These are phyloP conservation scores for Diglossa cyanea DNA, from an alignment of 2,797 vertebrate species.

Conservation along the genomic window DNA sequence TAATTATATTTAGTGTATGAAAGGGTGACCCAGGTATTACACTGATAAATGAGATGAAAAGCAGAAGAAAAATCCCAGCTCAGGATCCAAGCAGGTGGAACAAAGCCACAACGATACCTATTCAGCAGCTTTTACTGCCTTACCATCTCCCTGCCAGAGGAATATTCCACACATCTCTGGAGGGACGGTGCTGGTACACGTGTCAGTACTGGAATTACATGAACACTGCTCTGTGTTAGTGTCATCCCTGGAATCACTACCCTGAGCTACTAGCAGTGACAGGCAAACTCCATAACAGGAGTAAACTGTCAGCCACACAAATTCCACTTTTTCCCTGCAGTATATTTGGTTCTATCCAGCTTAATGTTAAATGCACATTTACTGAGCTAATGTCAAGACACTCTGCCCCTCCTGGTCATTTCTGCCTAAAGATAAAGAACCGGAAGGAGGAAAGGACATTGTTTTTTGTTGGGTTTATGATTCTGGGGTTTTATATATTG, in stretches of 20 bases:
- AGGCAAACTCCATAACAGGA: background rate
- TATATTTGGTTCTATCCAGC: background rate
- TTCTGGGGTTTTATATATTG: background rate
- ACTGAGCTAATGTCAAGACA: background rate
- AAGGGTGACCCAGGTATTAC: constrained; percentile 2
- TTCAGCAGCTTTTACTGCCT: background rate
- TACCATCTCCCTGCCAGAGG: background rate
- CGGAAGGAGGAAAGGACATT: background rate
- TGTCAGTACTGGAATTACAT: background rate
- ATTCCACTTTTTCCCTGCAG: background rate
- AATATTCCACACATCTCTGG: background rate
- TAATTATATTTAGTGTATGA: constrained; percentile 41
- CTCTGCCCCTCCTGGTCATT: background rate
- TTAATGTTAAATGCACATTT: background rate
- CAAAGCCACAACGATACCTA: background rate
- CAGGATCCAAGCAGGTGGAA: background rate
- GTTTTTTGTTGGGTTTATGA: background rate
- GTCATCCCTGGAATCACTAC: background rate
- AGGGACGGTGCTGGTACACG: background rate
- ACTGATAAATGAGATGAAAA: constrained; percentile 21
- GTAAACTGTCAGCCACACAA: background rate
- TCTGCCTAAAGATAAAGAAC: background rate
- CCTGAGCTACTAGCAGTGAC: background rate
- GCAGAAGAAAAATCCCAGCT: constrained; percentile 7
- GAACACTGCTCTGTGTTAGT: background rate